Evolutionary conservation across 2,113 vertebrate genomes (phyloP).

Genomic region (Oryzias woworae): DNA sequence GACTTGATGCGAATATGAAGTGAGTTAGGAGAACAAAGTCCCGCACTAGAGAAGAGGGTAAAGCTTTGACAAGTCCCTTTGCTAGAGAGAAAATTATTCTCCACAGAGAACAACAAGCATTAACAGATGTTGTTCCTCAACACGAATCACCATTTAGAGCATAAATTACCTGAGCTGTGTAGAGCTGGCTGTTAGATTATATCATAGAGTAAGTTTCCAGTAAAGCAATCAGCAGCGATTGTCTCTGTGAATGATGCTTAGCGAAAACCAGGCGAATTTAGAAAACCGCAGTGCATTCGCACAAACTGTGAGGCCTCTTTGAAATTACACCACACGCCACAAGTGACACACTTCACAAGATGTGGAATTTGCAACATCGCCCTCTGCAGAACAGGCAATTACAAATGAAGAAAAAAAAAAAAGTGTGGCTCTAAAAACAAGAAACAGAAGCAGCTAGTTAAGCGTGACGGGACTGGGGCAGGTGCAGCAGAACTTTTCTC

Average conservation of each 20-base stretch:
- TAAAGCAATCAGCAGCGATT: neutral
- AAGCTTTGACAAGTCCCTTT: constrained; percentile 78
- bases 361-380: neutral
- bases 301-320: neutral
- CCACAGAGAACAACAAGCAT: constrained; percentile 76
- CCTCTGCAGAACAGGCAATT: neutral
- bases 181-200: neutral
- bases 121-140: constrained; percentile 67
- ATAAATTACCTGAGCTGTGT: constrained; percentile 38
- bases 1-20: constrained; percentile 77
- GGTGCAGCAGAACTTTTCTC: constrained; percentile 5
- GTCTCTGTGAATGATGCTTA: neutral
- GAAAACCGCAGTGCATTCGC: no score
- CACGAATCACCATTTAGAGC: constrained; percentile 69
- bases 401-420: neutral
- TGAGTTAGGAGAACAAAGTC: constrained; percentile 79
- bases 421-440: neutral
- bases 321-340: neutral
- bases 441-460: neutral
- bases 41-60: constrained; percentile 76
- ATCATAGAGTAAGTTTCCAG: neutral
- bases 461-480: neutral
- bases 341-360: neutral
- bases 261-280: neutral
- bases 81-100: constrained; percentile 78